These are phyloP conservation scores for Lasioglossum albipes DNA, from an alignment of 1,140 invertebrate species.

Conservation along the genomic window DNA sequence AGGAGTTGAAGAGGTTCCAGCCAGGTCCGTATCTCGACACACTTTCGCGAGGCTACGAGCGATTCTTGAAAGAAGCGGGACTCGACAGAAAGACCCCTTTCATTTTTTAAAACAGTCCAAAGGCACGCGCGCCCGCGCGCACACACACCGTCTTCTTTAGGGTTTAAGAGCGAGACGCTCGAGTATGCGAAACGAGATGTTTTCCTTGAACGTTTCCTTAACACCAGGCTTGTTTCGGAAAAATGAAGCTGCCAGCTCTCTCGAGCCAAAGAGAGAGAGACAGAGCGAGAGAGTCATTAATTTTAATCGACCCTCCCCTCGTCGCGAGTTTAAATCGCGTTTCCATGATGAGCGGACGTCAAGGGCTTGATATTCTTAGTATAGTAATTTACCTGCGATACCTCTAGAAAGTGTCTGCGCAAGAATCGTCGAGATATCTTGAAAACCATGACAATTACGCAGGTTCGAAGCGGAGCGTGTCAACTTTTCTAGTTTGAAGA, in stretches of 20 bases:
- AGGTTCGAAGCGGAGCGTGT: too few relatives aligned
- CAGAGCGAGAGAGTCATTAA: conserved; percentile 18
- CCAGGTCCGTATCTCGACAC: conserved; percentile 29
- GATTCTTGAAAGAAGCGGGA: conserved; percentile 42
- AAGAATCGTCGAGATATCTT: too few relatives aligned
- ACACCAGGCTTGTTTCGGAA: conserved; percentile 16
- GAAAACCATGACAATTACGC: too few relatives aligned
- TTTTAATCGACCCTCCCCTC: conserved; percentile 21
- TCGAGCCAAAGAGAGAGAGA: not conserved
- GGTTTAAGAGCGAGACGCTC: conserved; percentile 21
- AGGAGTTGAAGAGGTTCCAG: not conserved
- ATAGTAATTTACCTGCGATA: too few relatives aligned
- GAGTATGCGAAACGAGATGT: conserved; percentile 38
- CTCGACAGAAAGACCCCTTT: conserved; percentile 38
- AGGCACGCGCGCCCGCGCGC: conserved; percentile 2
- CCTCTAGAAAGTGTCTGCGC: too few relatives aligned
- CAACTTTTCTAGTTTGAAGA: too few relatives aligned
- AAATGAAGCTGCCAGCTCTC: not conserved
- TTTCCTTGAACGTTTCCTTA: conserved; percentile 39
- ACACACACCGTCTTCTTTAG: conserved; percentile 21
- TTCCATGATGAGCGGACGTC: not conserved
- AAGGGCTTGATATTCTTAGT: too few relatives aligned
- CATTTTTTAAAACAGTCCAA: conserved; percentile 49
- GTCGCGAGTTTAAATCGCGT: not conserved
- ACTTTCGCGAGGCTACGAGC: conserved; percentile 40